phyloP scores from a whole-genome alignment of 2,797 vertebrate species.

The Phrynocephalus guinanensis region DNA sequence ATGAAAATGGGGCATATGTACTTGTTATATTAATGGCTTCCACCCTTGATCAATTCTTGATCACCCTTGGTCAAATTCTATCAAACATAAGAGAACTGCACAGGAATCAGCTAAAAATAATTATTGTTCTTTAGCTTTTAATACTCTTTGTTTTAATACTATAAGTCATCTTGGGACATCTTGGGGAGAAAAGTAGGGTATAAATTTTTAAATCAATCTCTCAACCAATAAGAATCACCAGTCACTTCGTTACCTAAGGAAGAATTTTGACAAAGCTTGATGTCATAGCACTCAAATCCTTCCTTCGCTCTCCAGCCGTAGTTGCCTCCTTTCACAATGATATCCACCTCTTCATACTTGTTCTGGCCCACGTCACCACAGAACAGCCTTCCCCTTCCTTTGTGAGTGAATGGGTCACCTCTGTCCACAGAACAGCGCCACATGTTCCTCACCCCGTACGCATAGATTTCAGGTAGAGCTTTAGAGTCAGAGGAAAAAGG shows the following conservation, averaged over 20 bases:
- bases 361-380: conserved; percentile 90
- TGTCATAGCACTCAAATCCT: conserved; percentile 86
- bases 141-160: too few species aligned
- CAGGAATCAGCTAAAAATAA: background rate
- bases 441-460: conserved; percentile 87
- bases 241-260: conserved; percentile 79
- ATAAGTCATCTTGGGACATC: too few species aligned
- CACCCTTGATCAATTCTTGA: background rate
- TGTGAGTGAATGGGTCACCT: conserved; percentile 77
- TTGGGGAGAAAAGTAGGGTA: too few species aligned
- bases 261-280: conserved; percentile 84
- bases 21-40: background rate
- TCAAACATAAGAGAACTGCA: background rate
- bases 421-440: conserved; percentile 88
- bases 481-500: conserved; percentile 79
- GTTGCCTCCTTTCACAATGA: conserved; percentile 87
- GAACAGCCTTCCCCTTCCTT: conserved; percentile 85
- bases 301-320: conserved; percentile 91
- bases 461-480: conserved; percentile 82
- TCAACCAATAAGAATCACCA: background rate
- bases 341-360: conserved; percentile 86
- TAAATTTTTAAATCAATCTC: too few species aligned
- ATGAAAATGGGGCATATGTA: too few species aligned
- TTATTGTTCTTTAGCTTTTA: background rate
- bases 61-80: too few species aligned